Evolutionary conservation across 2,888 invertebrate species (phyloP), one percentile per base, ranked within the genome.

Genomic region (Lathronympha strigana): DNA sequence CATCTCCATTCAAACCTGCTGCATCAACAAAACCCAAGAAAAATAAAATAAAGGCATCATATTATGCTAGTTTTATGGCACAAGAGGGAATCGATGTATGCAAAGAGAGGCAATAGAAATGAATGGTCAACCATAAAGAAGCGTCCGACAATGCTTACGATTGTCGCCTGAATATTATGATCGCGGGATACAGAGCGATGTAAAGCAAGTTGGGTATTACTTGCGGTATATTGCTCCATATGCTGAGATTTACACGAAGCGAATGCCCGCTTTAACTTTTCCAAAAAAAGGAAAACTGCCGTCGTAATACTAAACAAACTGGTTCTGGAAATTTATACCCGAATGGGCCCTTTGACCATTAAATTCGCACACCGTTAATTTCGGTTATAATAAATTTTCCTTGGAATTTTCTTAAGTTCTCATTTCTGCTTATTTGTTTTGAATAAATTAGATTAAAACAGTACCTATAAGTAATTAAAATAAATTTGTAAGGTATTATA

Each of bases 31-130:
- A 55, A 68, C 40, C 47, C 25, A 23, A 19, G 2, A 45, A 40
- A 31, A 47, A 66, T 61, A 66, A 54, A 66, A 54, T 25, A 49
- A 49, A 61, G 31, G 40, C 47, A 61, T 45, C 51, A 64, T 64
- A 64, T 54, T 66, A 66, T 61, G 54, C 66, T 61, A 61, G 66
- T 54, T 66, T 61, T 66, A 66, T 66, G 60, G 54, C 28, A 28
- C 40, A 61, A 38, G 13, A 66, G 15, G 40, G 54, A 51, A 60
- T 61, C 53, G 61, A 66, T 66, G 38, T 66, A 66, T 61, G 66
- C 66, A 61, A 66, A 66, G 38, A 60, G 64, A 11, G 21, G 54
- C 53, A 54, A 60, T 66, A 66, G 60, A 61, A 66, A 61, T 61
- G 54, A 66, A 66, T 61, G 53, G 61, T 61, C 9, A 47, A 31